Percentiles rank a stretch among this genome's conserved stretches.
Evolutionary conservation across 2,113 vertebrate genomes (phyloP).

Genomic region (Gopherus evgoodei): DNA sequence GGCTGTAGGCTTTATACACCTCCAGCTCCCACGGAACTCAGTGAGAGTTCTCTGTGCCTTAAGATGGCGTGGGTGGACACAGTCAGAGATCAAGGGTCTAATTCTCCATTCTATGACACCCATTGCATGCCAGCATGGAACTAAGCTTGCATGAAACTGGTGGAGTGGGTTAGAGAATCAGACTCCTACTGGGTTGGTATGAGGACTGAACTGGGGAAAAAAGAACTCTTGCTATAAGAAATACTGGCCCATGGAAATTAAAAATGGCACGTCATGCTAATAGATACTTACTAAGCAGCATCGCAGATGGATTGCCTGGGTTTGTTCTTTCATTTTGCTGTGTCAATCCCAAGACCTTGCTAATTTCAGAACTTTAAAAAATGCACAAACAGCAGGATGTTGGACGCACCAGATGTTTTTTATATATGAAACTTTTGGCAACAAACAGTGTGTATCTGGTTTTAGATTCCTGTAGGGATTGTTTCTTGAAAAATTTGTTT

Average conservation of each 20-base stretch:
- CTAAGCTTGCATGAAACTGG: background rate
- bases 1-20: background rate
- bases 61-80: background rate
- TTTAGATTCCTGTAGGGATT: background rate
- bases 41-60: background rate
- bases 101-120: background rate
- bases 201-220: background rate
- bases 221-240: conserved; percentile 17
- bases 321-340: conserved; percentile 43
- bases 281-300: conserved; percentile 8
- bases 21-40: background rate
- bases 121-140: background rate
- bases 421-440: conserved; percentile 9
- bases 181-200: too few relatives aligned
- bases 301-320: background rate
- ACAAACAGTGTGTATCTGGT: background rate
- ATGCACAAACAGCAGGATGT: background rate
- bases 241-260: conserved; percentile 8
- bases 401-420: background rate
- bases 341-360: background rate
- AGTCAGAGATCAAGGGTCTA: background rate
- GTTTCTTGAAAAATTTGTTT: background rate
- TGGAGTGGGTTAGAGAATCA: background rate
- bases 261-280: background rate
- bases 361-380: conserved; percentile 32